Conservation (phyloP, 1,140 invertebrate species). For the Rhopalosiphum padi region DNA sequence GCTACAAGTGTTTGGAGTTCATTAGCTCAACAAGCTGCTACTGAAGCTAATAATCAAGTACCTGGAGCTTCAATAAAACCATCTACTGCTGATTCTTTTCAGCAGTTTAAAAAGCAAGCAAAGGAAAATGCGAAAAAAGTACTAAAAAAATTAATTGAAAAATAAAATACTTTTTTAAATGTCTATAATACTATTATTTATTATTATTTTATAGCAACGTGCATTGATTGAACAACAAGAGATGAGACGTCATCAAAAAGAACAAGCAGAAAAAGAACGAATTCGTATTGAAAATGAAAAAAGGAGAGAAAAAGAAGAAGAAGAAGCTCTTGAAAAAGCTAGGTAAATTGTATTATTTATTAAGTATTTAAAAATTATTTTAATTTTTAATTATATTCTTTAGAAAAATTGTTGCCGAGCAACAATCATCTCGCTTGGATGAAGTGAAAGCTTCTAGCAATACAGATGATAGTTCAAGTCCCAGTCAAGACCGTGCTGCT, state of each 20-base stretch:
- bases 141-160: conserved; percentile 60
- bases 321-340: conserved; percentile 77
- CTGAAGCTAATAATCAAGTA: conserved; percentile 62
- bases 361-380: neutral
- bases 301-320: conserved; percentile 79
- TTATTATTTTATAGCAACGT: conserved; percentile 69
- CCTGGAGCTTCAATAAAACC: conserved; percentile 61
- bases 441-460: conserved; percentile 67
- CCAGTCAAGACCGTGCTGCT: conserved; percentile 72
- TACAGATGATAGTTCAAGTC: conserved; percentile 66
- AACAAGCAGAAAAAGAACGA: conserved; percentile 83
- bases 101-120: conserved; percentile 92
- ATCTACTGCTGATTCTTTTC: conserved; percentile 68
- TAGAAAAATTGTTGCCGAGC: conserved; percentile 69
- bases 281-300: conserved; percentile 80
- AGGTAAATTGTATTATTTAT: conserved; percentile 63
- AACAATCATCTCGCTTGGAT: conserved; percentile 66
- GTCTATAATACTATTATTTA: neutral
- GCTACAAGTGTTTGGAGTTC: conserved; percentile 86
- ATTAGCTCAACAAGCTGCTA: conserved; percentile 80
- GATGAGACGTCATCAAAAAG: conserved; percentile 77
- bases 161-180: neutral
- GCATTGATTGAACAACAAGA: conserved; percentile 84
- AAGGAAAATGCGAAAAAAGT: conserved; percentile 91
- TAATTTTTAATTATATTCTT: neutral